phyloP scores from a whole-genome alignment of 2,888 invertebrate genomes.

The Tigriopus californicus region DNA sequence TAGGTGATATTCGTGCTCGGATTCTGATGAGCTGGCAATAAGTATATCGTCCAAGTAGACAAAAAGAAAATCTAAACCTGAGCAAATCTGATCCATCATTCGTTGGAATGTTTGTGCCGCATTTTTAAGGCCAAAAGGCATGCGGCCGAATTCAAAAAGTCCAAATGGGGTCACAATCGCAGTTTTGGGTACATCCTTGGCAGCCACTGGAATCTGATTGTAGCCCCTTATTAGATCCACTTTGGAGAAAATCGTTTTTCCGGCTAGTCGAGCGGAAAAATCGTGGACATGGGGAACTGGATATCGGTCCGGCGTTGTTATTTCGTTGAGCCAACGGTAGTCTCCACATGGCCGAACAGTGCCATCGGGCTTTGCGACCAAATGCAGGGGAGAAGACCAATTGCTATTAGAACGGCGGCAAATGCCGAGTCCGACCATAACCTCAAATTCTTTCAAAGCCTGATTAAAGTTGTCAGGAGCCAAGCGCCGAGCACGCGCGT shows the following conservation, averaged over 20 bases:
- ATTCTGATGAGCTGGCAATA: no score
- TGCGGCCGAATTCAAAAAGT: conserved; percentile 25
- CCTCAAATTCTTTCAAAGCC: no score
- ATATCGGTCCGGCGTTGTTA: conserved; percentile 26
- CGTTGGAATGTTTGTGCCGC: no score
- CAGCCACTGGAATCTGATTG: conserved; percentile 25
- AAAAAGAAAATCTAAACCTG: no score
- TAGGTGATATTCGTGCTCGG: no score
- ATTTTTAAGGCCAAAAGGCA: no score
- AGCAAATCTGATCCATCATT: no score
- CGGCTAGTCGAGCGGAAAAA: neutral
- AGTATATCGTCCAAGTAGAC: no score
- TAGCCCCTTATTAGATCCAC: conserved; percentile 25
- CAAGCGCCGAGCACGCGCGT: neutral
- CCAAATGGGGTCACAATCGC: conserved; percentile 26
- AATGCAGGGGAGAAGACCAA: conserved; percentile 23
- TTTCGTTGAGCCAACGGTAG: conserved; percentile 25
- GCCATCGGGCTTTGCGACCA: conserved; percentile 23
- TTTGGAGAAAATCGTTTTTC: neutral
- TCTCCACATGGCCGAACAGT: conserved; percentile 27
- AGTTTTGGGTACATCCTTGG: conserved; percentile 26
- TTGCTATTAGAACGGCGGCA: no score
- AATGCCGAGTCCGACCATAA: no score
- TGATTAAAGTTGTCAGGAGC: neutral
- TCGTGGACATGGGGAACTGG: conserved; percentile 21